Base-by-base conservation (phyloP, 1,140 invertebrate genomes). In the Drosophila watanabei region DNA sequence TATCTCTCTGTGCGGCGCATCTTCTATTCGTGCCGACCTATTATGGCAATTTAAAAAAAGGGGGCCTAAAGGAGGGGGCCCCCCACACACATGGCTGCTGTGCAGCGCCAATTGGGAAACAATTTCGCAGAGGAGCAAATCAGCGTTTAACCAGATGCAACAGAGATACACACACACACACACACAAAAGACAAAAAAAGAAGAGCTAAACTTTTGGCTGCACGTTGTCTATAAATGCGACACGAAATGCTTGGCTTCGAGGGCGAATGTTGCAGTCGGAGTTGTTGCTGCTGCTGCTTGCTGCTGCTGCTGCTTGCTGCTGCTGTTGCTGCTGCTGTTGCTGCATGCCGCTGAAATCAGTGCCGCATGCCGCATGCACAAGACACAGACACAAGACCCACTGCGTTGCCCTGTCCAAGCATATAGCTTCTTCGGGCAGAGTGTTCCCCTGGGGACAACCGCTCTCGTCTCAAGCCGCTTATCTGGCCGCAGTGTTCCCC, bases 201-300 rank as follows among this genome's bases (percentile, higher is more conserved):
- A 43, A 64, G 49, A 45, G 35, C 45, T 37, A 63, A 73, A 80
- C 69, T 65, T 62, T 61, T 51, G 72, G 85, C 77, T 49, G 85
- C 85, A 89, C 85, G 86, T 90, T 89, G 86, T 85, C 85, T 79
- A 79, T 89, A 85, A 89, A 85, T 89, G 85, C 86, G 81, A 89
- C 81, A 85, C 86, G 85, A 89, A 90, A 70, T 90, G 86, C 76
- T 90, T 76, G 84, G 81, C 72, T 84, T 71, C 61, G 52, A n/a
- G 20, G 52, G 66, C 41, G 32, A 52, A 35, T 59, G 41, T 49
- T 20, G 69, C 76, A 64, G 58, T 41, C 54, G 30, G 16, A 28
- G 71, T 45, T 60, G 60, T 37, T 56, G 39, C 24, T 49, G 66
- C 24, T 59, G 71, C 14, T 48, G 58, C 32, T n/a, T 75, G 72